Percentiles rank a stretch among this genome's conserved stretches.
phyloP scores from a whole-genome alignment of 2,888 invertebrate species.

The Hypena proboscidalis region DNA sequence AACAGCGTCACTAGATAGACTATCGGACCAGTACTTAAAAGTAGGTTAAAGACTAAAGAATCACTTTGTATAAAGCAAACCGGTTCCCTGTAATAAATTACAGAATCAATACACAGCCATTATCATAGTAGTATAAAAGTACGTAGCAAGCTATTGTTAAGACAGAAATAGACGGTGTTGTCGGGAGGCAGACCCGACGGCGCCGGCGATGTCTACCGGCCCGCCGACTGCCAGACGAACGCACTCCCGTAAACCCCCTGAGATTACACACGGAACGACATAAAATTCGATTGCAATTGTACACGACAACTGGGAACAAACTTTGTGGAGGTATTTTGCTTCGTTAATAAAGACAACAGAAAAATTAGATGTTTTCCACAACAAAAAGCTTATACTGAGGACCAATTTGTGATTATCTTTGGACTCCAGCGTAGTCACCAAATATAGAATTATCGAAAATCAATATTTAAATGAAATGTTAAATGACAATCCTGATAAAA shows the following conservation, averaged over 20 bases:
- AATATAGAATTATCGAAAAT: no score
- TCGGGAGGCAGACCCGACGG: slow-evolving; percentile 68
- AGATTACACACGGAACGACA: slow-evolving; percentile 52
- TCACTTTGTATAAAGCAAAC: not conserved
- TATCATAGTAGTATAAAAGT: slow-evolving; percentile 33
- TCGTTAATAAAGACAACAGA: slow-evolving; percentile 8
- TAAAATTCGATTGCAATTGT: slow-evolving; percentile 50
- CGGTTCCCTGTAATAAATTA: slow-evolving; percentile 9
- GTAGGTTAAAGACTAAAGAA: not conserved
- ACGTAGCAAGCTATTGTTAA: slow-evolving; percentile 44
- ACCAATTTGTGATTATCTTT: no score
- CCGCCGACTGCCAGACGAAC: slow-evolving; percentile 41
- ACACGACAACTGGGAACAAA: slow-evolving; percentile 15
- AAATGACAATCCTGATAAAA: no score
- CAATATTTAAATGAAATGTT: no score
- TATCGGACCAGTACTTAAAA: no score
- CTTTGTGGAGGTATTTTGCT: slow-evolving; percentile 1
- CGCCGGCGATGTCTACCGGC: slow-evolving; percentile 52
- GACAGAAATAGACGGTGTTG: slow-evolving; percentile 53
- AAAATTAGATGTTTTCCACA: no score
- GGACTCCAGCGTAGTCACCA: no score
- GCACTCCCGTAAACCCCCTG: slow-evolving; percentile 47
- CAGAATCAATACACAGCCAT: slow-evolving; percentile 18
- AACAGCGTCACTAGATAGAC: not conserved
- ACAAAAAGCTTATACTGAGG: no score